Evolutionary conservation across 2,888 invertebrate genomes (phyloP).

Genomic region (Acronicta psi): DNA sequence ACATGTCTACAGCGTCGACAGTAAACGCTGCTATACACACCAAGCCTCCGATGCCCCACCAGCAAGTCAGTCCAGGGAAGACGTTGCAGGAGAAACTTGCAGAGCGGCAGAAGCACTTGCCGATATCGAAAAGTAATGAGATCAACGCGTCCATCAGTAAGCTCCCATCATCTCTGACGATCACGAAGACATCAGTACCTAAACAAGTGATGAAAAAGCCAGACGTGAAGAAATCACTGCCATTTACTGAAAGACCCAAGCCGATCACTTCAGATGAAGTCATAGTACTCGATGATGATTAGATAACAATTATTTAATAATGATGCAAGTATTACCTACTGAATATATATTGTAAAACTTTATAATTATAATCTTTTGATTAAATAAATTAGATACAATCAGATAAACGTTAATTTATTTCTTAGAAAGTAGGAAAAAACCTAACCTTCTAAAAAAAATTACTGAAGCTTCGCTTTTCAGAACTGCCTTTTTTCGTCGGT

Average conservation of each 20-base stretch:
- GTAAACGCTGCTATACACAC: constrained; percentile 71
- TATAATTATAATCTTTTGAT: constrained; percentile 12
- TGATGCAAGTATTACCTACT: too few species aligned
- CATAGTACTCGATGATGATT: constrained; percentile 85
- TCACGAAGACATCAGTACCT: constrained; percentile 80
- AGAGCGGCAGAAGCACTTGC: constrained; percentile 89
- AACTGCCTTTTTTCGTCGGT: too few species aligned
- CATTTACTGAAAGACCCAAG: constrained; percentile 73
- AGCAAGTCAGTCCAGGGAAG: constrained; percentile 89
- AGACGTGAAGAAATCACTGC: constrained; percentile 74
- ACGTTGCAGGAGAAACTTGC: constrained; percentile 92
- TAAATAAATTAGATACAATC: constrained; percentile 46
- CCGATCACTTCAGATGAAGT: constrained; percentile 80
- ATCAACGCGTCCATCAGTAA: constrained; percentile 80
- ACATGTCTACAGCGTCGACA: constrained; percentile 72
- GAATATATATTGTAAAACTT: too few species aligned
- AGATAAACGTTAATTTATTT: constrained; percentile 54
- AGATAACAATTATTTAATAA: constrained; percentile 36
- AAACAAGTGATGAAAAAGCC: constrained; percentile 70
- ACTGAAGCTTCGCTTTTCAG: too few species aligned
- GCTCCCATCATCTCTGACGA: constrained; percentile 86
- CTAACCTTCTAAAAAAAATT: too few species aligned
- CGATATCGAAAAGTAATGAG: constrained; percentile 69
- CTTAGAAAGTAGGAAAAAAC: too few species aligned
- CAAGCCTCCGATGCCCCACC: constrained; percentile 79